Percentiles rank a stretch among this genome's conserved stretches.
These are phyloP conservation scores for Pristionchus japonicus DNA, from an alignment of 2,888 invertebrate species.

Conservation along the genomic window DNA sequence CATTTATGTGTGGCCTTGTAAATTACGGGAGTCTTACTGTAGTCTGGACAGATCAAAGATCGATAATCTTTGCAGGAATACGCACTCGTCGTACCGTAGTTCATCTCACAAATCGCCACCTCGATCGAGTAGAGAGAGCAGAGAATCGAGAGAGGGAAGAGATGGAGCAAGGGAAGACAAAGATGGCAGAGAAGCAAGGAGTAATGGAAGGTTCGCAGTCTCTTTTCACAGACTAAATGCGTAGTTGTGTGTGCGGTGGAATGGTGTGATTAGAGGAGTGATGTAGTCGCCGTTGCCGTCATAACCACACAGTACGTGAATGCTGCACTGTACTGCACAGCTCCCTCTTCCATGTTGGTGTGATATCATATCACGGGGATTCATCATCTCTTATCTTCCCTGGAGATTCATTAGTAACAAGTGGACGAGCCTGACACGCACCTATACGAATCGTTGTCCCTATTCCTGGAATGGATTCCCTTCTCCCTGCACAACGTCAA, in stretches of 20 bases:
- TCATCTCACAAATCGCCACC: neutral
- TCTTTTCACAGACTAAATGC: neutral
- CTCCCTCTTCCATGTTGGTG: neutral
- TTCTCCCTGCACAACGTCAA: neutral
- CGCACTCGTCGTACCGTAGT: neutral
- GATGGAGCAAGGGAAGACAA: neutral
- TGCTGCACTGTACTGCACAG: too few species aligned
- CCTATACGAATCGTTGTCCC: neutral
- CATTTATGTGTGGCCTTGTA: neutral
- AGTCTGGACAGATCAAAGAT: too few species aligned
- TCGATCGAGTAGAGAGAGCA: neutral
- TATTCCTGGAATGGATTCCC: neutral
- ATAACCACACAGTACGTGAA: too few species aligned
- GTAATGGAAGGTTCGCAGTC: neutral
- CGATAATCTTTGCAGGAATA: neutral
- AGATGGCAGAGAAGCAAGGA: neutral
- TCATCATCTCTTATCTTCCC: neutral
- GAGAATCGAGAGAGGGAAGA: neutral
- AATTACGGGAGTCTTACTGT: too few species aligned
- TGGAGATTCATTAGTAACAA: neutral
- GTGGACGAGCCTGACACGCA: neutral
- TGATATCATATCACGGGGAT: too few species aligned
- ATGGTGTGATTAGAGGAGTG: neutral
- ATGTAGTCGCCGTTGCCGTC: too few species aligned
- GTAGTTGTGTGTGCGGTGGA: neutral